phyloP scores from a whole-genome alignment of 2,888 invertebrate genomes.

The Stenodema calcarata region DNA sequence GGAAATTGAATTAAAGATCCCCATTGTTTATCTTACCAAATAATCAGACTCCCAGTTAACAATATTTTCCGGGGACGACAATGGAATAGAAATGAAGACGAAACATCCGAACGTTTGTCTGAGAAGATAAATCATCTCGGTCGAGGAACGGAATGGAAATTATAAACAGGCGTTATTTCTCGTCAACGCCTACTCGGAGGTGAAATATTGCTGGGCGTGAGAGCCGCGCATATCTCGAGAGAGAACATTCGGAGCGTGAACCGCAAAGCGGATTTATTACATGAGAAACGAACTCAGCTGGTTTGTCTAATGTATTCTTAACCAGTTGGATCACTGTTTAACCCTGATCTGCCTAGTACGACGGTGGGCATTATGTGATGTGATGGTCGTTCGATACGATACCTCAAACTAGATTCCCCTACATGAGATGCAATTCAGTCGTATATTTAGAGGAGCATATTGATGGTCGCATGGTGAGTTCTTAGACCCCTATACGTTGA shows the following conservation, averaged over 20 bases:
- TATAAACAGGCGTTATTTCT: slow-evolving; percentile 3
- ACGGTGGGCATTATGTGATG: too few relatives aligned
- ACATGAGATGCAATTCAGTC: too few relatives aligned
- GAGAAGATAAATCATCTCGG: not conserved
- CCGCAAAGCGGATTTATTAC: not conserved
- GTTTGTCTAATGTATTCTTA: not conserved
- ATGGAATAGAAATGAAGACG: not conserved
- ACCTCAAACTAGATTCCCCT: too few relatives aligned
- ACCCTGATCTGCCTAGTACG: too few relatives aligned
- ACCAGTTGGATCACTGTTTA: too few relatives aligned
- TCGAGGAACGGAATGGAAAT: not conserved
- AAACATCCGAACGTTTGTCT: not conserved
- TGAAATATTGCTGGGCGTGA: not conserved
- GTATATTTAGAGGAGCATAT: too few relatives aligned
- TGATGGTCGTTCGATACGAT: too few relatives aligned
- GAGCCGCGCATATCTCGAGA: not conserved
- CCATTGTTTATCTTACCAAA: not conserved
- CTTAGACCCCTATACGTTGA: too few relatives aligned
- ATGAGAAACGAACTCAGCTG: not conserved
- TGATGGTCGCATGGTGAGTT: too few relatives aligned
- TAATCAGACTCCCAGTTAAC: not conserved
- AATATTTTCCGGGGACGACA: not conserved
- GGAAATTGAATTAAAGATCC: not conserved
- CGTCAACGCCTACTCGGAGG: not conserved
- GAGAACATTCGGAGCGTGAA: not conserved